Evolutionary conservation across 2,888 invertebrate genomes (phyloP), one percentile per base, ranked within the genome.

Genomic region (Osedax fenrisi): DNA sequence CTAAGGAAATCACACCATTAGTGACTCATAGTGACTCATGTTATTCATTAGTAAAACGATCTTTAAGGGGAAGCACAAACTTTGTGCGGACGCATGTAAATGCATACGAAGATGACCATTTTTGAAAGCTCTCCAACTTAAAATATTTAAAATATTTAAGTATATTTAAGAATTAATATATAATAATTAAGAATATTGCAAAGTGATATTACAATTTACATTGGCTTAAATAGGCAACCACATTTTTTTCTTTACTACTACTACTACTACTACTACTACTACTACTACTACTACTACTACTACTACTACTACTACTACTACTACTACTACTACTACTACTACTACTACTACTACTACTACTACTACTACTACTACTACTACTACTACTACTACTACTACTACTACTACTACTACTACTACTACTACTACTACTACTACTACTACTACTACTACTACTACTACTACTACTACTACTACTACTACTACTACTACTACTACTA

Each of bases 361-460:
- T 70, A 70, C 71, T 27, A 70, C 71, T 27, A 27, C 41, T 70
- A 70, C 71, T 27, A 70, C 41, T 26, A 41, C 41, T 70, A 70
- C 71, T 27, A 70, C 26, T 27, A 27, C 71, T 70, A 70, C 71
- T 27, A 70, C 27, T 27, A 70, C 71, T 70, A 70, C 71, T 24
- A 70, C 71, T 27, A 70, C 71, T 70, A 70, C 71, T 27, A 70
- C 71, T 27, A 70, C 71, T 70, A 70, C 41, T 21, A 41, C 71
- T 27, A 70, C 71, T 70, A 70, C 71, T 27, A 70, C 71, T 70
- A 70, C 71, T 70, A 70, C 71, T 27, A 70, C 71, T 70, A 70
- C 71, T 70, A 70, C 71, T 27, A 70, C 71, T 70, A 70, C 71
- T 70, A 70, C 71, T 27, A 70, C 71, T 70, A 70, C 41, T 26